Evolutionary conservation across 2,797 vertebrate species (phyloP).

Genomic region (Lateolabrax maculatus): DNA sequence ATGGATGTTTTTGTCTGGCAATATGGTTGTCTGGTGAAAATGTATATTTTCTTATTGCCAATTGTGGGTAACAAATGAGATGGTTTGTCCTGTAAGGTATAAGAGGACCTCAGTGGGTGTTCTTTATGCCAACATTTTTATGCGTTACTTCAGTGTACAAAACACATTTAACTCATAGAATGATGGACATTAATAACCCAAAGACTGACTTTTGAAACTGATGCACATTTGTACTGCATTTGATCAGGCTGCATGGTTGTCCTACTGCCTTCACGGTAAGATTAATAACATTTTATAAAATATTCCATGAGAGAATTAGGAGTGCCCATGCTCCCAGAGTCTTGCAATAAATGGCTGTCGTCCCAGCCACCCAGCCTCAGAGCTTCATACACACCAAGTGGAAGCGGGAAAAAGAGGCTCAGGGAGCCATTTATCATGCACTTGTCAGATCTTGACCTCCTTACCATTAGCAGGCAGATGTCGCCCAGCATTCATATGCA

Average conservation of each 20-base stretch:
- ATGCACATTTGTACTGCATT: background rate
- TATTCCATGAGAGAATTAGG: background rate
- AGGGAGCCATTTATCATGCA: slow-evolving; percentile 80
- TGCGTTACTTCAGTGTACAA: background rate
- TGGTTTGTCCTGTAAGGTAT: background rate
- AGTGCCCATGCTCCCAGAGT: slow-evolving; percentile 4
- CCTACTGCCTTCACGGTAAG: background rate
- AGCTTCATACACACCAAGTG: slow-evolving; percentile 63
- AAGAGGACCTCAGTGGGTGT: background rate
- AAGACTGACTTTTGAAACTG: background rate
- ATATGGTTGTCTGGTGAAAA: background rate
- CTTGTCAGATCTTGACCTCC: slow-evolving; percentile 81
- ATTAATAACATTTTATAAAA: background rate
- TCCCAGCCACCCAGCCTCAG: slow-evolving; percentile 20
- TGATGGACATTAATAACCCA: background rate
- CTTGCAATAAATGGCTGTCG: slow-evolving; percentile 20
- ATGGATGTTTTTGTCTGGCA: background rate
- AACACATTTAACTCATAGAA: background rate
- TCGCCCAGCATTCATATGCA: slow-evolving; percentile 41
- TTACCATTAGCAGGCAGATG: slow-evolving; percentile 80
- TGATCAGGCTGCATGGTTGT: background rate
- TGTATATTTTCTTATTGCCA: background rate
- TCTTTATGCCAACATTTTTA: background rate
- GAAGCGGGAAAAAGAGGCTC: slow-evolving; percentile 71
- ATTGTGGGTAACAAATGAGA: background rate